These are phyloP conservation scores for Tachystola acroxantha DNA, from an alignment of 2,888 invertebrate species.

Conservation along the genomic window DNA sequence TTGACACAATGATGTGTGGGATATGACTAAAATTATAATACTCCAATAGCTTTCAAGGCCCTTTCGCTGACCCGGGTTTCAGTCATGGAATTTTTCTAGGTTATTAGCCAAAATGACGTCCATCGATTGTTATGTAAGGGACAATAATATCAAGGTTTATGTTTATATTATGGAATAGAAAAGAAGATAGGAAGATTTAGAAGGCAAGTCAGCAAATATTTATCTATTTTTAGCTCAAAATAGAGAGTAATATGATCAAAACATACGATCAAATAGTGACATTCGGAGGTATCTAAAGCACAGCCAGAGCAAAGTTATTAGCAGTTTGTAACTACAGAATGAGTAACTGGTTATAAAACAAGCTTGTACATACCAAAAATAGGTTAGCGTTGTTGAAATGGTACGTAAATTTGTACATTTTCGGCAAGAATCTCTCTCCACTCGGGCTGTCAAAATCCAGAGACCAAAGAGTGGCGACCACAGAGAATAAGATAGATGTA, in stretches of 20 bases:
- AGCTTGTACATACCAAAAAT: conserved; percentile 52
- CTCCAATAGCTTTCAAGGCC: too few species aligned
- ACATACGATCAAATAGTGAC: conserved; percentile 17
- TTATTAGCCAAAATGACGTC: conserved; percentile 61
- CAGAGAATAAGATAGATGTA: not conserved
- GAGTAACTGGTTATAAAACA: conserved; percentile 5
- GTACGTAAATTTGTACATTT: conserved; percentile 71
- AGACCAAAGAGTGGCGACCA: conserved; percentile 27
- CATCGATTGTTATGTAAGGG: conserved; percentile 64
- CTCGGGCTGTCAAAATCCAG: conserved; percentile 64
- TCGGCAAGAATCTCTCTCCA: conserved; percentile 59
- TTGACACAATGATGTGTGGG: too few species aligned
- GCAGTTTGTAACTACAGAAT: not conserved
- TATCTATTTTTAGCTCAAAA: conserved; percentile 12
- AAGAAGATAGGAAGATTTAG: conserved; percentile 1
- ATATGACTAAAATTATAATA: too few species aligned
- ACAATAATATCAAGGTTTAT: conserved; percentile 44
- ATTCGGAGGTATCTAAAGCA: conserved; percentile 2
- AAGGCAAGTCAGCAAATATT: not conserved
- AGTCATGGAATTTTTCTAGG: conserved; percentile 39
- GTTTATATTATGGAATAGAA: conserved; percentile 20
- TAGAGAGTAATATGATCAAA: conserved; percentile 21
- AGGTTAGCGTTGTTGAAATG: conserved; percentile 59
- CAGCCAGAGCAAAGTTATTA: not conserved
- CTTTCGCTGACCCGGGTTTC: too few species aligned